A percentile compares a stretch with the other conserved stretches of the same genome.
Conservation (phyloP, 1,140 invertebrate species). For the Bacillus rossius region DNA sequence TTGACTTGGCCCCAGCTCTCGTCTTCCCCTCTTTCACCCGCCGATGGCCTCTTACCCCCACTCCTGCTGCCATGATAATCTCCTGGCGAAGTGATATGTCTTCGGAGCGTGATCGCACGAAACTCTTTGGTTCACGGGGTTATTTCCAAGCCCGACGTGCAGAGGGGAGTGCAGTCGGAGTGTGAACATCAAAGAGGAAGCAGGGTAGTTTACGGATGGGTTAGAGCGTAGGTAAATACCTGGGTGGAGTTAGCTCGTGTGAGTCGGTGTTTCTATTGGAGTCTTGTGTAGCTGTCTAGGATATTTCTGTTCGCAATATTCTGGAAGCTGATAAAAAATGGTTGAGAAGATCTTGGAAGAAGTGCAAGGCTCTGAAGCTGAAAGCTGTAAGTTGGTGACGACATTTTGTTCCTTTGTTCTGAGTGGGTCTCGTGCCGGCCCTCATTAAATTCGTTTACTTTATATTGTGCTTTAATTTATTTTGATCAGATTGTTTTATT, state of each 20-base stretch:
- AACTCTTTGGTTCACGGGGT: too few species aligned
- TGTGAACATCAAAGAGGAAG: neutral
- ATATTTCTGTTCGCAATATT: too few species aligned
- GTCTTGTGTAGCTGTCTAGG: neutral
- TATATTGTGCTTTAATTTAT: neutral
- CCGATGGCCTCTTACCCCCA: too few species aligned
- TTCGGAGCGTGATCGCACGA: too few species aligned
- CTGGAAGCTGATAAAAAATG: neutral
- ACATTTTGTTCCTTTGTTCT: neutral
- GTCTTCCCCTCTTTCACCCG: too few species aligned
- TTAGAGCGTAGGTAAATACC: neutral
- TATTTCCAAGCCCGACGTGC: too few species aligned
- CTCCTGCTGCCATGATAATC: too few species aligned
- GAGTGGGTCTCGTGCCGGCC: neutral
- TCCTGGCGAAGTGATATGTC: too few species aligned
- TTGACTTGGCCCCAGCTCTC: too few species aligned
- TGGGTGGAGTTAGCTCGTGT: neutral
- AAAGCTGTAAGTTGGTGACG: conserved; percentile 6
- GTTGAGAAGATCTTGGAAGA: conserved; percentile 16
- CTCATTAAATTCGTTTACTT: neutral
- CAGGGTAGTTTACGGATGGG: neutral
- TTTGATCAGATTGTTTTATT: too few species aligned
- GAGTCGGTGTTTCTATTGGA: neutral
- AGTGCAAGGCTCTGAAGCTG: conserved; percentile 12
- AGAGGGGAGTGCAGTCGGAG: conserved; percentile 8